phyloP scores from a whole-genome alignment of 2,113 vertebrate genomes.

The Corythornis vintsioides region DNA sequence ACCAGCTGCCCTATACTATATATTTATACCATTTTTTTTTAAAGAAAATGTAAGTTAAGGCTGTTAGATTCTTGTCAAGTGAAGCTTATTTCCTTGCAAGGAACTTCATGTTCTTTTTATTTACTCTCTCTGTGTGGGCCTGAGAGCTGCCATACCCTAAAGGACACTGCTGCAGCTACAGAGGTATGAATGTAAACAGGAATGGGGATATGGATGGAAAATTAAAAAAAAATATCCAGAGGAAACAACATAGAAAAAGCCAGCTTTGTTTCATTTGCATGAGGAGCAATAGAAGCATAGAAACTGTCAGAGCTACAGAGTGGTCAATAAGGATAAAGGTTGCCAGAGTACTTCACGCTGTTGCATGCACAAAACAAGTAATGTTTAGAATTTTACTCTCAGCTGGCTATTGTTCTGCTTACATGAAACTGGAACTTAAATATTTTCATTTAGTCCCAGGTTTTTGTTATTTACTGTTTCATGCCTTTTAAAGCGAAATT shows the following conservation, averaged over 20 bases:
- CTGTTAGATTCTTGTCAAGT: neutral
- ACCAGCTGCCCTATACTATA: neutral
- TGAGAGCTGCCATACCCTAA: neutral
- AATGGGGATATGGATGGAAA: neutral
- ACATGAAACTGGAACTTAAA: neutral
- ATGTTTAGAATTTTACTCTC: neutral
- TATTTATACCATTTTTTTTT: neutral
- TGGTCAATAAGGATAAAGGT: neutral
- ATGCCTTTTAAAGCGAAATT: neutral
- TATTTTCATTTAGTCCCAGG: slow-evolving; percentile 6
- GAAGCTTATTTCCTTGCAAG: neutral
- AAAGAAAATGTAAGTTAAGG: neutral
- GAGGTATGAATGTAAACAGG: neutral
- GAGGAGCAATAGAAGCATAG: neutral
- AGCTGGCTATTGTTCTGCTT: neutral
- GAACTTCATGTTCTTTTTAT: neutral
- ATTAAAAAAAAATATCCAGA: neutral
- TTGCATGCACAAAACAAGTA: slow-evolving; percentile 1
- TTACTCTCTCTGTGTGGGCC: neutral
- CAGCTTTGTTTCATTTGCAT: slow-evolving; percentile 1
- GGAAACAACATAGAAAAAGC: neutral
- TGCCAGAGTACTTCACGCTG: neutral
- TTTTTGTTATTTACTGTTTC: neutral
- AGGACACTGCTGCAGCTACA: neutral
- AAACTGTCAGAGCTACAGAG: neutral